Evolutionary conservation across 2,113 vertebrate species (phyloP).

Genomic region (Nipponia nippon): DNA sequence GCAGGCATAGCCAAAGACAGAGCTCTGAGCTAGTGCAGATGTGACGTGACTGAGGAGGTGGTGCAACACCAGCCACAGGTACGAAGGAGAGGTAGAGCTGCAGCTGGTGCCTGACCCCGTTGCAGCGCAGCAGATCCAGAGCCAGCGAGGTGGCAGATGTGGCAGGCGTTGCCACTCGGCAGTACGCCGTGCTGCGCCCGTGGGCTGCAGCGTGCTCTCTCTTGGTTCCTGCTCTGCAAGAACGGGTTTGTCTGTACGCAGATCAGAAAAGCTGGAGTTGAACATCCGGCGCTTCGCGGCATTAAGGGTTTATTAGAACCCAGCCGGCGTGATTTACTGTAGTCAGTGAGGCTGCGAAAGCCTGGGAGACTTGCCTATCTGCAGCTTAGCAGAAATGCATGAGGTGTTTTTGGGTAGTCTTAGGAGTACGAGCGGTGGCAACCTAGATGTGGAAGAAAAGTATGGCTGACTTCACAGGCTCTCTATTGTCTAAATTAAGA

Average conservation of each 20-base stretch:
- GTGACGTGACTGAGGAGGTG: background rate
- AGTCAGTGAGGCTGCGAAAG: background rate
- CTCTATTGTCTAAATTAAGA: background rate
- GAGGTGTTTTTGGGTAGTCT: background rate
- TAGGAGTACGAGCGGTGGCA: background rate
- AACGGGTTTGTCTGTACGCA: rapidly evolving
- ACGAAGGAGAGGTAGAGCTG: background rate
- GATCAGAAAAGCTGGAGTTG: background rate
- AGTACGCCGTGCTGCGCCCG: background rate
- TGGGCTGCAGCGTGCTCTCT: rapidly evolving
- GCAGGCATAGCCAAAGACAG: background rate
- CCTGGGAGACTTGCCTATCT: background rate
- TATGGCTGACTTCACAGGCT: background rate
- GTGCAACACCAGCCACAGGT: background rate
- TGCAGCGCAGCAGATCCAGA: background rate
- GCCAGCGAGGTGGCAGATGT: background rate
- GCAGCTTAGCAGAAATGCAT: background rate
- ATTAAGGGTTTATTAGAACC: background rate
- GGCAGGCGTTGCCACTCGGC: background rate
- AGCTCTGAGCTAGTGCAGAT: background rate
- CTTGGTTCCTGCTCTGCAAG: background rate
- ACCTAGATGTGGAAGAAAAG: background rate
- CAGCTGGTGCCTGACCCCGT: background rate
- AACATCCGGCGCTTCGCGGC: background rate
- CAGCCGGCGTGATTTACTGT: background rate